Conservation (phyloP, 2,797 vertebrate species). For the Parambassis ranga region DNA sequence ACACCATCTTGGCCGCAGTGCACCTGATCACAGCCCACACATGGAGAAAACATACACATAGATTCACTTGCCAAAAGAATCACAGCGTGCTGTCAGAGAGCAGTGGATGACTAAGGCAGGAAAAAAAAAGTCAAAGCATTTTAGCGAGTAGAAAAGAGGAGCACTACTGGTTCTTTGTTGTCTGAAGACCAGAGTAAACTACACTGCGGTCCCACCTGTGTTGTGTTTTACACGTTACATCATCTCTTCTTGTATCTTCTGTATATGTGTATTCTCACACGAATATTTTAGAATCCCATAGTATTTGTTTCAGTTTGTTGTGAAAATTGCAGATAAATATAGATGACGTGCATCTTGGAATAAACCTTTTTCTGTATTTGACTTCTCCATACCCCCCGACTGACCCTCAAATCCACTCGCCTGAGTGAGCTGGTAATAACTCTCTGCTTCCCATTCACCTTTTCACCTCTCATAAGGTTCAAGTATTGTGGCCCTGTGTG, state of each 20-base stretch:
- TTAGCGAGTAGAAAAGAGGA: conserved; percentile 14
- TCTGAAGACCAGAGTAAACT: conserved; percentile 34
- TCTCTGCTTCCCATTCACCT: conserved; percentile 44
- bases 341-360: conserved; percentile 1
- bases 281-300: conserved; percentile 16
- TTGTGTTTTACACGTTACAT: conserved; percentile 26
- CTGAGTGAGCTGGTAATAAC: conserved; percentile 29
- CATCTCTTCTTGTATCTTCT: neutral
- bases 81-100: conserved; percentile 37
- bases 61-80: conserved; percentile 50
- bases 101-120: conserved; percentile 34
- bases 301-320: neutral
- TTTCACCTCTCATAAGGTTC: conserved; percentile 58
- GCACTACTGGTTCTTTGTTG: conserved; percentile 23
- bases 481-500: conserved; percentile 12
- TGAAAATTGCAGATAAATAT: conserved; percentile 6
- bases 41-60: conserved; percentile 57
- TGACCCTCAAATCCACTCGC: conserved; percentile 21
- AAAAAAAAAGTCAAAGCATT: conserved; percentile 26
- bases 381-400: neutral
- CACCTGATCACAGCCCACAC: conserved; percentile 64
- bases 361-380: neutral
- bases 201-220: conserved; percentile 18
- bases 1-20: conserved; percentile 35
- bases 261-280: neutral